These are phyloP conservation scores for Carcinoscorpius rotundicauda DNA, from an alignment of 1,140 invertebrate genomes.

Conservation along the genomic window DNA sequence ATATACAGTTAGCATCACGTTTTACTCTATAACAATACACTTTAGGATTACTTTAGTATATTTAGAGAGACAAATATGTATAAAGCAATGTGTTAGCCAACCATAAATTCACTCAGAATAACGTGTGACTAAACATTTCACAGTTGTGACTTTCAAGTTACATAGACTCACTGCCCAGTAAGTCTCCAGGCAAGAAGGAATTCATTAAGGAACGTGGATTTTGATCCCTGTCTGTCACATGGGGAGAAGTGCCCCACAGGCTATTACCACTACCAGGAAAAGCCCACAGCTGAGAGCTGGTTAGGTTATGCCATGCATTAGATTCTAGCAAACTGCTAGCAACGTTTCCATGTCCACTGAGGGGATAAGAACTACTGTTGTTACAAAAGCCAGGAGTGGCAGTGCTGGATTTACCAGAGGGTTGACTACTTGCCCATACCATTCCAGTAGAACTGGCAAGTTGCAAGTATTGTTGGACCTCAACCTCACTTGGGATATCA, in stretches of 20 bases:
- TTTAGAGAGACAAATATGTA: no score
- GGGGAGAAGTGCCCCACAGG: slow-evolving; percentile 49
- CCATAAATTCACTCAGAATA: no score
- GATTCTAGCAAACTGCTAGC: slow-evolving; percentile 15
- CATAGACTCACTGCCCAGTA: slow-evolving; percentile 48
- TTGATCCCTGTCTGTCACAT: slow-evolving; percentile 44
- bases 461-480: slow-evolving; percentile 71
- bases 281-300: slow-evolving; percentile 14
- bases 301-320: background rate
- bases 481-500: slow-evolving; percentile 76
- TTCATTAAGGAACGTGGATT: slow-evolving; percentile 70
- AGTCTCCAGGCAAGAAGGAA: slow-evolving; percentile 72
- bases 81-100: no score
- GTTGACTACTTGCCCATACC: slow-evolving; percentile 21
- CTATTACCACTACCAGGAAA: slow-evolving; percentile 31
- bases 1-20: no score
- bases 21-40: no score
- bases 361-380: slow-evolving; percentile 32
- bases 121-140: no score
- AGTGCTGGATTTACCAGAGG: slow-evolving; percentile 22
- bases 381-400: slow-evolving; percentile 17
- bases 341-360: slow-evolving; percentile 26
- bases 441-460: slow-evolving; percentile 40
- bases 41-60: no score
- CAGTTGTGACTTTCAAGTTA: background rate